A percentile compares a stretch with the other conserved stretches of the same genome.
Conservation (phyloP, 2,113 vertebrate genomes). For the Collichthys lucidus region DNA sequence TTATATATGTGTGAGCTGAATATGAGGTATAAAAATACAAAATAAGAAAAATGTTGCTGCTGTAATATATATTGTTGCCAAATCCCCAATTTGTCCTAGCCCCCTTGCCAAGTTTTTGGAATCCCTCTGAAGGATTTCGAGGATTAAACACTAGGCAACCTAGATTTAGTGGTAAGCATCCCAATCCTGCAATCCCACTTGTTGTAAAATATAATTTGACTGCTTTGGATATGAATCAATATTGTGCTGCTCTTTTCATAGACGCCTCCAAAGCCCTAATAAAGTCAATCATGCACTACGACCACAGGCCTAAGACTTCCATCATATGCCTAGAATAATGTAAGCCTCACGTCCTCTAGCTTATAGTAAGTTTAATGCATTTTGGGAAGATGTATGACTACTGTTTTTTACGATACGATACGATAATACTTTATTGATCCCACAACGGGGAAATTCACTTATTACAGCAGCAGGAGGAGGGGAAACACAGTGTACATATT, state of each 20-base stretch:
- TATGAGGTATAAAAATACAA: slow-evolving; percentile 31
- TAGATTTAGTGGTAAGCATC: slow-evolving; percentile 52
- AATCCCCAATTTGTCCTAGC: slow-evolving; percentile 45
- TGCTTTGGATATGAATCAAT: slow-evolving; percentile 25
- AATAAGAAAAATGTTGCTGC: slow-evolving; percentile 26
- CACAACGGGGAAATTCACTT: too few species aligned
- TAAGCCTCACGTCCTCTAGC: neutral
- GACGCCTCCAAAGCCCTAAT: neutral
- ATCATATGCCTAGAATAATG: neutral
- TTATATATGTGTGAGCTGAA: slow-evolving; percentile 30
- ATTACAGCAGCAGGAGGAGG: too few species aligned
- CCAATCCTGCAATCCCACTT: slow-evolving; percentile 39
- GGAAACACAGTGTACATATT: too few species aligned
- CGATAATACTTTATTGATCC: too few species aligned
- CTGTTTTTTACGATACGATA: too few species aligned
- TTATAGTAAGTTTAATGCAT: neutral
- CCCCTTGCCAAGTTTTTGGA: slow-evolving; percentile 32
- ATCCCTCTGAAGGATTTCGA: slow-evolving; percentile 41
- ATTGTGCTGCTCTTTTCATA: slow-evolving; percentile 25
- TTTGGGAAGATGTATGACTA: neutral
- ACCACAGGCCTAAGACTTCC: neutral
- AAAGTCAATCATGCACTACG: neutral
- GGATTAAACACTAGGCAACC: slow-evolving; percentile 50
- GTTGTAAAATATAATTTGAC: slow-evolving; percentile 38
- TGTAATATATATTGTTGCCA: slow-evolving; percentile 35